A percentile compares a stretch with the other conserved stretches of the same genome.
Evolutionary conservation across 2,797 vertebrate species (phyloP).

Genomic region (Erethizon dorsatum): DNA sequence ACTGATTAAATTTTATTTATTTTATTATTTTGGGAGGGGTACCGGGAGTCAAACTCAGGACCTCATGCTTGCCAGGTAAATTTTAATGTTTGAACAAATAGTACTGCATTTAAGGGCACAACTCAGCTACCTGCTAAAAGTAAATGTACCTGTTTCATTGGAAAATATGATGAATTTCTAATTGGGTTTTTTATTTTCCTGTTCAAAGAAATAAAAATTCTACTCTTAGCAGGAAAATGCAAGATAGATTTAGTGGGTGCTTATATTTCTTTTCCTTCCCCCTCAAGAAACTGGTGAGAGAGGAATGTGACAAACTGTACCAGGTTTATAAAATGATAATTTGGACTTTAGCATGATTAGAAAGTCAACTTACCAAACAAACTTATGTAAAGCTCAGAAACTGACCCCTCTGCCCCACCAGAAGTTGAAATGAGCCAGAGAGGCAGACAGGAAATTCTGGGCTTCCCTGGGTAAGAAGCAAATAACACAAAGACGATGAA

Average conservation of each 20-base stretch:
- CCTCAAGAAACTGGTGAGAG: slow-evolving; percentile 49
- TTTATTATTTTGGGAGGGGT: too few species aligned
- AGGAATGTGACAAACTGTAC: not conserved
- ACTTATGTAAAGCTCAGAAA: slow-evolving; percentile 52
- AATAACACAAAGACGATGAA: not conserved
- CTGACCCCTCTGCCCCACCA: not conserved
- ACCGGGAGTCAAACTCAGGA: too few species aligned
- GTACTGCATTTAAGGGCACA: not conserved
- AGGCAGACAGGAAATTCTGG: not conserved
- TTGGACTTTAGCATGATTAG: slow-evolving; percentile 52
- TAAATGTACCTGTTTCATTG: slow-evolving; percentile 13
- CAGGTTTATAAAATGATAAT: slow-evolving; percentile 43
- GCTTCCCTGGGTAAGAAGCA: not conserved
- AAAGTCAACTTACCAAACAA: slow-evolving; percentile 67
- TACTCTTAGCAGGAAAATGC: slow-evolving; percentile 57
- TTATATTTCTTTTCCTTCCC: not conserved
- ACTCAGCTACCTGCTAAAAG: slow-evolving; percentile 4
- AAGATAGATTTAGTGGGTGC: slow-evolving; percentile 18
- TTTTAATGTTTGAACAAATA: slow-evolving; percentile 20
- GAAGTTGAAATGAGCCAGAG: not conserved
- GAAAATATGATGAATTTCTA: slow-evolving; percentile 50
- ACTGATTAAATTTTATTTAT: not conserved
- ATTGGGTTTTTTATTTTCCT: slow-evolving; percentile 45
- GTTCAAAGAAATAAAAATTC: slow-evolving; percentile 66
- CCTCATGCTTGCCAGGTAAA: too few species aligned